A percentile compares a stretch with the other conserved stretches of the same genome.
Evolutionary conservation across 1,140 invertebrate species (phyloP).

Genomic region (Lerema accius): DNA sequence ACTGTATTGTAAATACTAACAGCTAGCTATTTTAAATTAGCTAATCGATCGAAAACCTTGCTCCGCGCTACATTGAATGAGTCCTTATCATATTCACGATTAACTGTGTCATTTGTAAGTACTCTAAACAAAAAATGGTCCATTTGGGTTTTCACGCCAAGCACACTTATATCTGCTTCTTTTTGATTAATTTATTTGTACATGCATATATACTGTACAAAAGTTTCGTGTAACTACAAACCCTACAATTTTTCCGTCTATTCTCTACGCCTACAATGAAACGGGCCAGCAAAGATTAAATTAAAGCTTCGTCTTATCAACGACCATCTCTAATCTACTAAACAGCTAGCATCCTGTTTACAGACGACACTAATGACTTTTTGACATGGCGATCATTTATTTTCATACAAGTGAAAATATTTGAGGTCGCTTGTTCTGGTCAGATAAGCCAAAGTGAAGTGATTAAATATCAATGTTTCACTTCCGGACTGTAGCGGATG

Average conservation of each 20-base stretch:
- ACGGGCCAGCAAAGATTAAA: conserved; percentile 13
- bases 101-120: no score
- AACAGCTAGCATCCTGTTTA: conserved; percentile 58
- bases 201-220: no score
- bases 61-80: no score
- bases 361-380: conserved; percentile 71
- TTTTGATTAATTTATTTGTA: no score
- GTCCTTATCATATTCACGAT: no score
- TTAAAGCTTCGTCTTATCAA: conserved; percentile 20
- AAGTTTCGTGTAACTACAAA: no score
- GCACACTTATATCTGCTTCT: no score
- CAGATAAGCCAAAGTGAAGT: conserved; percentile 51
- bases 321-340: conserved; percentile 39
- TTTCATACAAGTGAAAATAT: conserved; percentile 55
- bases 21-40: no score
- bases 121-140: no score
- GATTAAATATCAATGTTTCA: conserved; percentile 59
- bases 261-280: not conserved
- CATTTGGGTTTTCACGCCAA: no score
- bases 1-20: no score
- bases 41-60: no score
- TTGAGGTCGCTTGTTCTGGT: conserved; percentile 26
- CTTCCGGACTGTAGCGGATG: conserved; percentile 59
- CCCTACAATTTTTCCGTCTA: not conserved
- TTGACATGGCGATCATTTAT: conserved; percentile 60